phyloP scores from a whole-genome alignment of 2,113 vertebrate genomes.

The Capreolus pygargus region DNA sequence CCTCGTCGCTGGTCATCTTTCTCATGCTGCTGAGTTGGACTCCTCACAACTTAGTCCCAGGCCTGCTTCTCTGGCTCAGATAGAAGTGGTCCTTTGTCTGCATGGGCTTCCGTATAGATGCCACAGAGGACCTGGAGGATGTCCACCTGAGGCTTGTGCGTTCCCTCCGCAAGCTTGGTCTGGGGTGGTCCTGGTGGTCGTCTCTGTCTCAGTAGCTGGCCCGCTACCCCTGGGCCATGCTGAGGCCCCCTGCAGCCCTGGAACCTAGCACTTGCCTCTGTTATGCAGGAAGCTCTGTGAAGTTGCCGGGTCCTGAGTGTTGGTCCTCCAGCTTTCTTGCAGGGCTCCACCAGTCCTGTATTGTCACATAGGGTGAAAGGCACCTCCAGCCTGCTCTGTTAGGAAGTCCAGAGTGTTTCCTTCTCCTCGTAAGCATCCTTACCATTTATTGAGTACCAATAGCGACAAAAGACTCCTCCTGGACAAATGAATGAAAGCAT shows the following conservation, averaged over 20 bases:
- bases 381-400: background rate
- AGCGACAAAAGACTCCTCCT: background rate
- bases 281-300: background rate
- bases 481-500: background rate
- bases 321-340: background rate
- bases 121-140: background rate
- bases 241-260: rapidly evolving
- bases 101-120: rapidly evolving
- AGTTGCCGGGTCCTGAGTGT: background rate
- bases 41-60: background rate
- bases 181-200: background rate
- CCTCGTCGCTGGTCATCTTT: rapidly evolving
- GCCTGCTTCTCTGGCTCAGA: background rate
- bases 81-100: background rate
- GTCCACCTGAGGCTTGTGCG: background rate
- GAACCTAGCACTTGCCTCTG: rapidly evolving
- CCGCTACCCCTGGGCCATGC: rapidly evolving
- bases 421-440: background rate
- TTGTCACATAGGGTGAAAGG: background rate
- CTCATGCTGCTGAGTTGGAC: too few species aligned
- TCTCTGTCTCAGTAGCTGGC: background rate
- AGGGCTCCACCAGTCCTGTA: background rate
- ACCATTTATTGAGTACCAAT: background rate
- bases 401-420: too few species aligned
- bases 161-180: background rate